Evolutionary conservation across 2,888 invertebrate genomes (phyloP).

Genomic region (Trichopoda pennipes): DNA sequence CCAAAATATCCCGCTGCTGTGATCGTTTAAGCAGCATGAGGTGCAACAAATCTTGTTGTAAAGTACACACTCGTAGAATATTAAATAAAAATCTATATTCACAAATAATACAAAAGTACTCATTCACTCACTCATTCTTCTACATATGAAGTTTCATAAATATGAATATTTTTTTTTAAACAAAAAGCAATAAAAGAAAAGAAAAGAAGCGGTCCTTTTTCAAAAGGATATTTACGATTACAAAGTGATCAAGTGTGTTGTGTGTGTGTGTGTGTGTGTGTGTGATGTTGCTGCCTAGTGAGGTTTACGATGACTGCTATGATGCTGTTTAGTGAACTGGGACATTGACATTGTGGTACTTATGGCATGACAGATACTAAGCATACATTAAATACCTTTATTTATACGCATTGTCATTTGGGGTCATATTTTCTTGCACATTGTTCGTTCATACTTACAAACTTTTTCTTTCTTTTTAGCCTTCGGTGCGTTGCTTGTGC

Average conservation of each 20-base stretch:
- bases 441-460: not conserved
- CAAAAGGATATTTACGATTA: conserved; percentile 65
- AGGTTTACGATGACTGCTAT: conserved; percentile 27
- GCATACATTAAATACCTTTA: conserved; percentile 60
- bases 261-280: too few relatives aligned
- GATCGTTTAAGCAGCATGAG: conserved; percentile 75
- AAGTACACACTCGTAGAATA: conserved; percentile 51
- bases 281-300: conserved; percentile 32
- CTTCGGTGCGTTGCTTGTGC: conserved; percentile 23
- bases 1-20: conserved; percentile 74
- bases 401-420: conserved; percentile 63
- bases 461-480: conserved; percentile 28
- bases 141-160: conserved; percentile 45
- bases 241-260: conserved; percentile 54
- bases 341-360: conserved; percentile 14
- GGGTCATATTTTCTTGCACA: conserved; percentile 54
- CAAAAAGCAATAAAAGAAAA: not conserved
- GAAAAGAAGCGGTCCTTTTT: conserved; percentile 56
- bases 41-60: conserved; percentile 38
- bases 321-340: conserved; percentile 12
- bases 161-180: conserved; percentile 30
- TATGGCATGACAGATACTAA: conserved; percentile 48
- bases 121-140: not conserved
- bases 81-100: conserved; percentile 25
- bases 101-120: conserved; percentile 11